Base-by-base conservation (phyloP, 2,888 invertebrate genomes). In the Athalia rosae region DNA sequence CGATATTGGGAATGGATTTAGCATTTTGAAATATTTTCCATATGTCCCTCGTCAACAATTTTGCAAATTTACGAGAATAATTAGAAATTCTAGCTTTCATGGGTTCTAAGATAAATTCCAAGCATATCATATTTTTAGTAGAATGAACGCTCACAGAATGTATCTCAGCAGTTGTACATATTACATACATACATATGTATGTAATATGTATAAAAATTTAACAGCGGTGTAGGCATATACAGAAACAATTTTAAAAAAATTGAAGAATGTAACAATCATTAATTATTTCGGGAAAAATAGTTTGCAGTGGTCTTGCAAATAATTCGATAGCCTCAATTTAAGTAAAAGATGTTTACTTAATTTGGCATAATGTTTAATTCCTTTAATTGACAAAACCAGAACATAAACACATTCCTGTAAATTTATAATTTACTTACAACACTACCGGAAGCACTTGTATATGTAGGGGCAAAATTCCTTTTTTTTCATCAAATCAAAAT, bases 351-450 rank as follows among this genome's bases (percentile, higher is more conserved):
- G 45, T 47, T 64, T 64, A 64, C 45, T 15, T 47, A 64, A 48
- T 64, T 64, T 64, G 64, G 64, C 9, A 47, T 64, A 13, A 47
- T 47, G 3, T 64, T 47, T 45, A 62, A 64, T 11, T 64, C n/a
- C 64, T 47, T 47, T 41, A 69, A 69, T 53, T 53, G 53, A 28
- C 41, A 69, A 69, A 69, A 53, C 6, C 41, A 69, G 53, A 28
- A 69, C 4, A 69, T 53, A 53, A 28, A 69, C 53, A 56, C 53
- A 69, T 69, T 69, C 67, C 67, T 69, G 53, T 69, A 53, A 41
- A 69, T 69, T 69, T 41, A 69, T 53, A 50, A 56, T 69, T 69
- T 15, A 69, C 67, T 69, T 69, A 69, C 67, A 69, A 69, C 45
- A 53, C 53, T 69, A 69, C 8, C 50, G 67, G 67, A 69, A 69